Base-by-base conservation (phyloP, 2,113 vertebrate genomes). In the Oreamnos americanus region DNA sequence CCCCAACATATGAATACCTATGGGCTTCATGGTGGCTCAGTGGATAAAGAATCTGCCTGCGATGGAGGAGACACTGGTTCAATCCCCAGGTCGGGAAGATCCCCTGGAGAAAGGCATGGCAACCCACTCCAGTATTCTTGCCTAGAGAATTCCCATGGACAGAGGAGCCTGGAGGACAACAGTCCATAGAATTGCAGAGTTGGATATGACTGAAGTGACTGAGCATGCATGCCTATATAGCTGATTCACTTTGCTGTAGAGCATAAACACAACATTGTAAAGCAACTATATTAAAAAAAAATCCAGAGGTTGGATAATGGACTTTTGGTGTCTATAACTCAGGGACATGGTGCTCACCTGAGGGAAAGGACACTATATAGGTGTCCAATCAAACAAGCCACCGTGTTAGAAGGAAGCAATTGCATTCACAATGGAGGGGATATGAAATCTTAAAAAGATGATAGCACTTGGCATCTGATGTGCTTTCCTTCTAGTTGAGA, bases 141-240 rank as follows among this genome's bases (percentile, higher is more conserved):
- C 17, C 64, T 67, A 36, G 33, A 67, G 64, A 67, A 67, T 67
- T 67, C 33, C 33, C 64, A 36, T 67, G 33, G 64, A 67, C 64
- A 21, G 17, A 19, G 64, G 64, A 19, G 16, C 33, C 8, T 67
- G 64, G 62, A 67, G 33, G 62, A 7, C 16, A 19, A n/a, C 17
- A n/a, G 62, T 67, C 8, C 2, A 0, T 10, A 67, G 33, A 33
- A 2, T 11, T 67, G 8, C 33, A 67, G 8, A 36, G 33, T 36
- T 0, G 1, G 17, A 67, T 17, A 26, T 14, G 21, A 25, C 6
- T 26, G 71, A 76, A 76, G 71, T 43, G 1, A 76, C 36, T 26
- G 11, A 76, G 36, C 71, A 14, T 26, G 71, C 21, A 76, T 13
- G 6, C 36, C 36, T 76, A 6, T 43, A 14, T 26, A 43, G 21